Evolutionary conservation across 1,140 invertebrate genomes (phyloP), one percentile per base, ranked within the genome.

Genomic region (Leptinotarsa texana): DNA sequence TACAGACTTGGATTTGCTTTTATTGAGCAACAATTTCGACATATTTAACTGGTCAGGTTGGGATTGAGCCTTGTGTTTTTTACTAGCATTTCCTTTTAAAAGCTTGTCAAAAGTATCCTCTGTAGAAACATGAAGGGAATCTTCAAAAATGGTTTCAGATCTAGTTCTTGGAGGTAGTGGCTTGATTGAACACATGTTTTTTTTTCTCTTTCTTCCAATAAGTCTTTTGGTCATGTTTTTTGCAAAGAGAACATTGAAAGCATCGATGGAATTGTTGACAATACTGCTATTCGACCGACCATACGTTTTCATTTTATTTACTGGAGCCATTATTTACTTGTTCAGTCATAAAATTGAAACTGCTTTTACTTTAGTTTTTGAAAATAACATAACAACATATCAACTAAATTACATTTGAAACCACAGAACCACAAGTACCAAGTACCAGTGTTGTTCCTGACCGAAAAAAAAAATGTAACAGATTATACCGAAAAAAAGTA

Each of bases 161-260:
- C 66, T 18, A 57, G 17, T 17, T 47, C 66, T 68, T 33, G 24
- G 24, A 15, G 66, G 66, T n/a, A 68, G 18, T 17, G 24, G 24
- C 49, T 47, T 27, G n/a, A 68, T 47, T 15, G n/a, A 57, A 57
- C 17, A 57, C 18, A 13, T 42, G 5, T 8, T n/a, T 47, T 68
- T 68, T 8, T 68, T 68, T 15, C 22, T 66, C 66, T 68, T 68
- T 68, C 33, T 33, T 13, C 24, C 33, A 17, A 68, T 18, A 42
- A 68, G 18, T n/a, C 66, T 27, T 47, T 68, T 68, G n/a, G 66
- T 68, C 66, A 68, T 68, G 15, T 68, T 68, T 47, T 68, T 68
- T 15, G 66, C 66, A 68, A 68, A 68, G 17, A 68, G n/a, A 15
- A 68, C 33, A 47, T 68, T 68, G 18, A 68, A 68, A 47, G 66